Percentiles rank a stretch among this genome's conserved stretches.
phyloP scores from a whole-genome alignment of 2,888 invertebrate genomes.

The Escarpia spicata region DNA sequence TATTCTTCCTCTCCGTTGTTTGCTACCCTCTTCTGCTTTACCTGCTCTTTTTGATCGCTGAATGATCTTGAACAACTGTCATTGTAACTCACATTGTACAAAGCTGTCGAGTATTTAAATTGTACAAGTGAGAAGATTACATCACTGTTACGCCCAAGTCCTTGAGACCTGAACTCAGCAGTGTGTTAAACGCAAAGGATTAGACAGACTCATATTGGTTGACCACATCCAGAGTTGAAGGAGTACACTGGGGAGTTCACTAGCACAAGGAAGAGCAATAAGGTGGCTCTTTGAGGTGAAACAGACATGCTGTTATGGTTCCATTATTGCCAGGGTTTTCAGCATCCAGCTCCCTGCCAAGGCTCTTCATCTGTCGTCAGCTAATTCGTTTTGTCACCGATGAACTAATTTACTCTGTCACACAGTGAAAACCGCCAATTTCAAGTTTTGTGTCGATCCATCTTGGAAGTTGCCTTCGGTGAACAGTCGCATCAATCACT shows the following conservation, averaged over 20 bases:
- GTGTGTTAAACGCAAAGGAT: background rate
- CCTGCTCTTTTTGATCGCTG: too few relatives aligned
- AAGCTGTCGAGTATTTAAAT: too few relatives aligned
- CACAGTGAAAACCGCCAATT: background rate
- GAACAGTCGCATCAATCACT: background rate
- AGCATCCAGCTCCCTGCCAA: background rate
- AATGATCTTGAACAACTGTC: too few relatives aligned
- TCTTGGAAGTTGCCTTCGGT: background rate
- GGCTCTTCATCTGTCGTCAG: background rate
- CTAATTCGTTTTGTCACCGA: background rate
- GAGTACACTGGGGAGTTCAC: background rate
- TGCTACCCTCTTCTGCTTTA: too few relatives aligned
- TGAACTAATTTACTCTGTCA: background rate
- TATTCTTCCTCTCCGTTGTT: too few relatives aligned
- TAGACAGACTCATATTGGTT: background rate
- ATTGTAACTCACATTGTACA: too few relatives aligned
- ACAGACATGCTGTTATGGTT: background rate
- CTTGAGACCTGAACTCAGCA: background rate
- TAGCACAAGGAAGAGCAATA: background rate
- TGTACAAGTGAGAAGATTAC: too few relatives aligned
- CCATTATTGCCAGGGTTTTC: background rate
- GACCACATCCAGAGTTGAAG: background rate
- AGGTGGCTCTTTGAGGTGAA: background rate
- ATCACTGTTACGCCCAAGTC: too few relatives aligned
- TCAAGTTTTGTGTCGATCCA: background rate